Conservation (phyloP, 2,888 invertebrate genomes). For the Pandemis corylana region DNA sequence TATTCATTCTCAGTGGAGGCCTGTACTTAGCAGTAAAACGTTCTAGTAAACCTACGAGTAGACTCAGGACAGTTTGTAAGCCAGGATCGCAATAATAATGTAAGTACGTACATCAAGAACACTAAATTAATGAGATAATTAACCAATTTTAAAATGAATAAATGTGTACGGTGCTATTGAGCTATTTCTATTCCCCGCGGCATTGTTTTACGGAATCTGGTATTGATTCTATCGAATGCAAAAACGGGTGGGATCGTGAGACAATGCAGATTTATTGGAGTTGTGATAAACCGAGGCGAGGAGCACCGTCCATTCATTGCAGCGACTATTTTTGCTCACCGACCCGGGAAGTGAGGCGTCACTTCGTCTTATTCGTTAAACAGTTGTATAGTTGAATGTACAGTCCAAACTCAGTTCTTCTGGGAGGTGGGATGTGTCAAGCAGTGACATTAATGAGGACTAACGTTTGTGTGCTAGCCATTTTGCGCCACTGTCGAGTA, state of each 20-base stretch:
- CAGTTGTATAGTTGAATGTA: too few relatives aligned
- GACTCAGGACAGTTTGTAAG: too few relatives aligned
- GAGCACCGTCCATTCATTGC: conserved; percentile 70
- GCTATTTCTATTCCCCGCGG: background rate
- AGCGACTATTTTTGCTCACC: conserved; percentile 34
- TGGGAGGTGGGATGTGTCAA: too few relatives aligned
- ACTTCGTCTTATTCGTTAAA: background rate
- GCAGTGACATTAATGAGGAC: too few relatives aligned
- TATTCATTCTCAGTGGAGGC: too few relatives aligned
- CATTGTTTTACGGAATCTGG: background rate
- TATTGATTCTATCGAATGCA: conserved; percentile 5
- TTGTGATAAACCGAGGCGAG: conserved; percentile 71
- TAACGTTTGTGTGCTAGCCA: background rate
- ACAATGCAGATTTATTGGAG: conserved; percentile 72
- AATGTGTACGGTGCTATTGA: background rate
- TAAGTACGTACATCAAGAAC: too few relatives aligned
- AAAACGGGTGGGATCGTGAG: conserved; percentile 2
- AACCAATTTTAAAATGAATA: too few relatives aligned
- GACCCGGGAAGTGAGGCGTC: background rate
- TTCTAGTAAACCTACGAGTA: too few relatives aligned
- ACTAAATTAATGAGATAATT: too few relatives aligned
- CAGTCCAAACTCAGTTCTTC: background rate
- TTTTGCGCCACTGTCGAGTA: background rate
- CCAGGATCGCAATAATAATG: too few relatives aligned
- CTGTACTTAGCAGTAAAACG: too few relatives aligned